These are phyloP conservation scores for Caenorhabditis macrosperma DNA, from an alignment of 2,888 invertebrate genomes.

Conservation along the genomic window DNA sequence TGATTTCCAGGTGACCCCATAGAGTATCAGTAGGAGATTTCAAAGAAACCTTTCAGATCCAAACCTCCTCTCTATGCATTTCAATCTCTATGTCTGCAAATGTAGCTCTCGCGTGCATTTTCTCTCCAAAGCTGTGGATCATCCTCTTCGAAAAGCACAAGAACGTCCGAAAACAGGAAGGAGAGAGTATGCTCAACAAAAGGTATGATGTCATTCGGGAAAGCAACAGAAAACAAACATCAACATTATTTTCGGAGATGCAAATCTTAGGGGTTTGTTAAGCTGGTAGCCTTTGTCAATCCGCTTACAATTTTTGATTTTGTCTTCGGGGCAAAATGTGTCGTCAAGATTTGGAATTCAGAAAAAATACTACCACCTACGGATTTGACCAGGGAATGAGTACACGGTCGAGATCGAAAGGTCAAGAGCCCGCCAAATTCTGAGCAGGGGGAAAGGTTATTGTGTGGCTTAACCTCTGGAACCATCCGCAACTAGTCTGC, in stretches of 20 bases:
- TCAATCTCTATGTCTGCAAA: constrained; percentile 86
- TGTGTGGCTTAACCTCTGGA: too few relatives aligned
- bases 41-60: constrained; percentile 82
- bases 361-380: constrained; percentile 30
- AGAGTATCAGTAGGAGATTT: not conserved
- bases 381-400: not conserved
- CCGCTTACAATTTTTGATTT: constrained; percentile 2
- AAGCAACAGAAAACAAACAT: not conserved
- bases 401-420: not conserved
- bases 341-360: constrained; percentile 26
- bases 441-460: not conserved
- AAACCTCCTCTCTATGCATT: constrained; percentile 86
- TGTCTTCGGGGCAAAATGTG: not conserved
- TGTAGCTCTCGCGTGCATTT: constrained; percentile 86
- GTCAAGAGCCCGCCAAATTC: constrained; percentile 32
- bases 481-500: constrained; percentile 2
- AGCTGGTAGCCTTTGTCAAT: not conserved
- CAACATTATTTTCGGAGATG: not conserved
- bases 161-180: constrained; percentile 83
- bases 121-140: constrained; percentile 87
- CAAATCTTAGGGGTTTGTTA: not conserved
- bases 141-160: constrained; percentile 87
- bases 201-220: constrained; percentile 57
- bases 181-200: constrained; percentile 76
- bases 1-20: constrained; percentile 86